Conservation (phyloP, 2,888 invertebrate genomes). For the Apodemia hepburni region DNA sequence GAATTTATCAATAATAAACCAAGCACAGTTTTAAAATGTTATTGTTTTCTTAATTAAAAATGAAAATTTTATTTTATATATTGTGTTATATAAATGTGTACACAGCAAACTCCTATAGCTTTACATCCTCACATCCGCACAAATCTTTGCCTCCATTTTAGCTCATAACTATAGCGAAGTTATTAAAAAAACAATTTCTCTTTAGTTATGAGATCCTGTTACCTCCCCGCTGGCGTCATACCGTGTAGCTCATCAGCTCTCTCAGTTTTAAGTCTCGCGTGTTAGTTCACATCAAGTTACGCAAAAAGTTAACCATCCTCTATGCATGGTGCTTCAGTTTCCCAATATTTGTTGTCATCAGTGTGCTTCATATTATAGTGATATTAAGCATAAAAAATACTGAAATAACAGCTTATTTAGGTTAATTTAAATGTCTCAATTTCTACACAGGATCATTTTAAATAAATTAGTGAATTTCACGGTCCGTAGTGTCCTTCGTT, state of each 20-base stretch:
- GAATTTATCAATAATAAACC: background rate
- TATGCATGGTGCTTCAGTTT: constrained; percentile 63
- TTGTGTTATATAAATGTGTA: constrained; percentile 7
- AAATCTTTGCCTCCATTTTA: background rate
- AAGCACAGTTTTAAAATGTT: background rate
- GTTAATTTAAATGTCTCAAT: no score
- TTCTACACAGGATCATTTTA: no score
- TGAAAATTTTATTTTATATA: background rate
- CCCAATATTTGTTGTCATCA: constrained; percentile 57
- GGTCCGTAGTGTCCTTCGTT: background rate
- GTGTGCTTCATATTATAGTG: constrained; percentile 36
- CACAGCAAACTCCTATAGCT: constrained; percentile 17
- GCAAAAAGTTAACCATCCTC: constrained; percentile 37
- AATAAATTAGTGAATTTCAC: background rate
- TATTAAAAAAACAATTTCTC: constrained; percentile 22
- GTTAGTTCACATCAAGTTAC: constrained; percentile 25
- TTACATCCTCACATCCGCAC: constrained; percentile 32
- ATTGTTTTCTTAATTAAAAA: background rate
- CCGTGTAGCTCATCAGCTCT: constrained; percentile 69
- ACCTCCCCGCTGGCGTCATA: constrained; percentile 47
- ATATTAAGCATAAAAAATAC: background rate
- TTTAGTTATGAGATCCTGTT: constrained; percentile 23
- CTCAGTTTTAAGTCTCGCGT: constrained; percentile 38
- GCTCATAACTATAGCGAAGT: background rate
- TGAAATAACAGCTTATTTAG: no score